Percentiles rank a stretch among this genome's conserved stretches.
Conservation (phyloP, 2,888 invertebrate genomes). For the Ditylenchus weischeri region DNA sequence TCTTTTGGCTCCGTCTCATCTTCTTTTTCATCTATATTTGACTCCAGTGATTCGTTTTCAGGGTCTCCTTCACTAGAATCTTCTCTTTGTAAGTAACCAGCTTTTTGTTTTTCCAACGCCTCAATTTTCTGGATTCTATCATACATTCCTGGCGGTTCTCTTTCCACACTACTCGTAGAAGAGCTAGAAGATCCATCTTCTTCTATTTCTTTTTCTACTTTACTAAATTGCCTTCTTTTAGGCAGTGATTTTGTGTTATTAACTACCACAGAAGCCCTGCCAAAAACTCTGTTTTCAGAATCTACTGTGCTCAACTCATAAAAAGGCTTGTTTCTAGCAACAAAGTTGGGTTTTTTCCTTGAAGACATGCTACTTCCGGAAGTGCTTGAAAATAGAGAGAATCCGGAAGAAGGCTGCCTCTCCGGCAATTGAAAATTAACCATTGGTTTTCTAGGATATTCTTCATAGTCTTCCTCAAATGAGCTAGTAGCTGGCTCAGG, state of each 20-base stretch:
- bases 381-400: background rate
- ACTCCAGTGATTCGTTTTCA: no score
- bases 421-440: background rate
- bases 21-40: background rate
- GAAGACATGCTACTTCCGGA: background rate
- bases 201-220: background rate
- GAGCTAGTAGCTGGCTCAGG: background rate
- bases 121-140: background rate
- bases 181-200: background rate
- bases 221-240: background rate
- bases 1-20: no score
- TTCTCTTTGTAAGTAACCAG: background rate
- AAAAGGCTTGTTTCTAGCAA: conserved; percentile 5
- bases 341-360: background rate
- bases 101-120: background rate
- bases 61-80: background rate
- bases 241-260: background rate
- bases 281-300: no score
- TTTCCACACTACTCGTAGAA: conserved; percentile 2
- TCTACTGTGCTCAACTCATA: background rate
- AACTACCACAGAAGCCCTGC: background rate
- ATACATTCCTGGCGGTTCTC: background rate
- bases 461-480: background rate
- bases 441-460: background rate
- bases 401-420: background rate